Conservation (phyloP, 2,888 invertebrate species). For the Holacanthella duospinosa region DNA sequence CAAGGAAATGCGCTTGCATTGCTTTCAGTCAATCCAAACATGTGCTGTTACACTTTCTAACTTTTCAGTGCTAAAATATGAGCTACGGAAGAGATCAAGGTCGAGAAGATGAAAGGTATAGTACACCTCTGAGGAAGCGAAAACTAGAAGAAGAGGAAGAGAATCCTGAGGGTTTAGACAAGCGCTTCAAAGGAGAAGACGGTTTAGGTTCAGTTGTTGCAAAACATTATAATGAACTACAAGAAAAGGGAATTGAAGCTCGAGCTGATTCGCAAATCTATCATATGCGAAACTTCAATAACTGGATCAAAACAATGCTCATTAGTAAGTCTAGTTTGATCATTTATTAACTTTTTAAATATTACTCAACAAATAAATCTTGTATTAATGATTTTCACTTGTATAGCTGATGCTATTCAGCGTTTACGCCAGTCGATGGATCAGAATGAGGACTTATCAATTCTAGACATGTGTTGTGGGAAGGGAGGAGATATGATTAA, state of each 20-base stretch:
- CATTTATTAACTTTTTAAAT: neutral
- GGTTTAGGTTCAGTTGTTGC: conserved; percentile 56
- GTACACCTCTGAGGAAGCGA: too few species aligned
- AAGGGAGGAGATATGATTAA: conserved; percentile 98
- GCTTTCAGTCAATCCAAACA: too few species aligned
- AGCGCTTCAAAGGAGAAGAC: conserved; percentile 4
- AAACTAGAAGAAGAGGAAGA: neutral
- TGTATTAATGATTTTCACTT: neutral
- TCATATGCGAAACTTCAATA: conserved; percentile 92
- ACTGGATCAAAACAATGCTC: conserved; percentile 95
- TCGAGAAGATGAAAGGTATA: too few species aligned
- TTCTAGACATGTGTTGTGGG: conserved; percentile 92
- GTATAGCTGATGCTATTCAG: conserved; percentile 29
- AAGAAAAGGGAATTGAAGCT: conserved; percentile 67
- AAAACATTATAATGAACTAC: conserved; percentile 82
- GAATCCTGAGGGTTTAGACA: neutral
- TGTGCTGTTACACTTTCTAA: too few species aligned
- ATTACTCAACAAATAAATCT: neutral
- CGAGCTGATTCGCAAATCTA: conserved; percentile 82
- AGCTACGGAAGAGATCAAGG: too few species aligned
- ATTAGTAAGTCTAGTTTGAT: conserved; percentile 58
- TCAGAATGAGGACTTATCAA: conserved; percentile 45
- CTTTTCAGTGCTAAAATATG: too few species aligned
- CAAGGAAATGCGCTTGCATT: too few species aligned
- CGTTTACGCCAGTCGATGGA: conserved; percentile 9